Conservation (phyloP, 2,113 vertebrate genomes). For the Hemiprocne comata region DNA sequence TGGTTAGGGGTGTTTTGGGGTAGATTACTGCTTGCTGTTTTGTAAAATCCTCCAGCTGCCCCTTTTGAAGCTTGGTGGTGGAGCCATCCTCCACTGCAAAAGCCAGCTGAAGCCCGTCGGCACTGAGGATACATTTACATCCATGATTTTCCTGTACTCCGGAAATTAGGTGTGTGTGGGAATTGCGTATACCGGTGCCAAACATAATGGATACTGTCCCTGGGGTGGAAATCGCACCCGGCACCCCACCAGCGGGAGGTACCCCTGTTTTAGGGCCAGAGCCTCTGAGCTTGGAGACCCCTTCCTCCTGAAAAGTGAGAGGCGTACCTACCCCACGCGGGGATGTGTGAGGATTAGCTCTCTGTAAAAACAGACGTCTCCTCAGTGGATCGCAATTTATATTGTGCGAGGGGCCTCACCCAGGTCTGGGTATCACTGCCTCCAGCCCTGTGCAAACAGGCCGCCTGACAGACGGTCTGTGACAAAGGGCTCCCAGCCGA, state of each 20-base stretch:
- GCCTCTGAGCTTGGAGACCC: neutral
- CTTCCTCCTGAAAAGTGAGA: neutral
- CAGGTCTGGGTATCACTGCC: neutral
- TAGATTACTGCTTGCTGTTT: neutral
- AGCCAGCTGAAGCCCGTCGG: fast-evolving
- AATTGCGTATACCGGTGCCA: fast-evolving
- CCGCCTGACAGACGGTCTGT: neutral
- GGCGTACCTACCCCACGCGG: neutral
- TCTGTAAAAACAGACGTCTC: neutral
- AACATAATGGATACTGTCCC: neutral
- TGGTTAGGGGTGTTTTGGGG: neutral
- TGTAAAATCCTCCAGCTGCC: neutral
- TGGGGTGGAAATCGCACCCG: fast-evolving
- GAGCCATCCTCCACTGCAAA: neutral
- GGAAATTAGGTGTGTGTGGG: neutral
- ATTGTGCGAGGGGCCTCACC: neutral
- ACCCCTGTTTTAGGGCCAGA: neutral
- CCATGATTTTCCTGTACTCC: neutral
- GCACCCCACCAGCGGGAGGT: fast-evolving
- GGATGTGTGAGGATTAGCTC: neutral
- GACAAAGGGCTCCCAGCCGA: neutral
- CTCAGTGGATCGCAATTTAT: neutral
- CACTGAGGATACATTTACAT: fast-evolving
- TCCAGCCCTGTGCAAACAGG: neutral
- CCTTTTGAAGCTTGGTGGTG: neutral